Evolutionary conservation across 2,888 invertebrate species (phyloP).

Genomic region (Apoda limacodes): DNA sequence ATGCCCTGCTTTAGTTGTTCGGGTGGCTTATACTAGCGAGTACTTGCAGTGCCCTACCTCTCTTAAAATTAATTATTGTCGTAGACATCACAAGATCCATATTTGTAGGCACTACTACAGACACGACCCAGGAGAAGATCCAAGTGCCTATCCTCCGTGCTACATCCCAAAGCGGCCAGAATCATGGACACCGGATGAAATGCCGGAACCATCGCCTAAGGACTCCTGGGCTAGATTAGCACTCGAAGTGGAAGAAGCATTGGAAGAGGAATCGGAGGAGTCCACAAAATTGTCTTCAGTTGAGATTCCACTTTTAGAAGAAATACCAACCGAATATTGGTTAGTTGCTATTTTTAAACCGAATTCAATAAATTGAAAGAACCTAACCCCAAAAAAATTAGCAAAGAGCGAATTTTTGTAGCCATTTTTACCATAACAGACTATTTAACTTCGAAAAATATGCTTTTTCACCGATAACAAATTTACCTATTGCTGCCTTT

Average conservation of each 20-base stretch:
- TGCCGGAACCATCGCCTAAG: slow-evolving; percentile 45
- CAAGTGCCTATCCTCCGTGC: slow-evolving; percentile 44
- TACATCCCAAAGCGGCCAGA: slow-evolving; percentile 45
- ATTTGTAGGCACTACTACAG: slow-evolving; percentile 45
- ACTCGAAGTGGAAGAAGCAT: slow-evolving; percentile 33
- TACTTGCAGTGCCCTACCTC: too few relatives aligned
- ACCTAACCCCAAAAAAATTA: too few relatives aligned
- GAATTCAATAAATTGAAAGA: too few relatives aligned
- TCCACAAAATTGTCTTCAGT: slow-evolving; percentile 35
- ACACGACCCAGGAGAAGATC: slow-evolving; percentile 59
- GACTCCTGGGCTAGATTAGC: slow-evolving; percentile 46
- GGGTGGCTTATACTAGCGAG: too few relatives aligned
- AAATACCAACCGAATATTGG: slow-evolving; percentile 48
- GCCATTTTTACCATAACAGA: too few relatives aligned
- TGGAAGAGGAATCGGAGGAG: slow-evolving; percentile 27
- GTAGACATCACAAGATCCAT: too few relatives aligned
- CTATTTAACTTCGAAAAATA: too few relatives aligned
- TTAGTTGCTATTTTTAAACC: slow-evolving; percentile 19
- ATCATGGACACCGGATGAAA: slow-evolving; percentile 50
- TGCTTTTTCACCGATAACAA: too few relatives aligned
- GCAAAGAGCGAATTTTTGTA: too few relatives aligned
- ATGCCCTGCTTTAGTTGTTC: too few relatives aligned
- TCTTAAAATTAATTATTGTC: too few relatives aligned
- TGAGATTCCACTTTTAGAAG: slow-evolving; percentile 36
- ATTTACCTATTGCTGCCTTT: too few relatives aligned